Evolutionary conservation across 2,888 invertebrate species (phyloP), one percentile per base, ranked within the genome.

Genomic region (Plagiodera versicolora): DNA sequence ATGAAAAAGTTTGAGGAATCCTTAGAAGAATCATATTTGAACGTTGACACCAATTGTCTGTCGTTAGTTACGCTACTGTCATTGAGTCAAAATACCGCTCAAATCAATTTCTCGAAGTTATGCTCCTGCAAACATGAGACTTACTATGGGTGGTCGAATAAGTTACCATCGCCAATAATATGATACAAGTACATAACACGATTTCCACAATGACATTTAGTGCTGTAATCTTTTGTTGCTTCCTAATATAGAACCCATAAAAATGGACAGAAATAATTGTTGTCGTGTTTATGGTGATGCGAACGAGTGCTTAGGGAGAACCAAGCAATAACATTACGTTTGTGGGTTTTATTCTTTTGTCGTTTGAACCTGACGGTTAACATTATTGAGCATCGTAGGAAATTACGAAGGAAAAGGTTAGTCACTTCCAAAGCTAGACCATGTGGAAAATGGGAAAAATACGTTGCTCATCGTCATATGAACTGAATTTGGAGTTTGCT

Each of bases 131-230:
- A 24, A 5, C 24, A 24, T 20, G 35, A 19, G 17, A 52, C n/a
- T 52, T 19, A 18, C 32, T 18, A 8, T 46, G 54, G 54, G 54
- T 55, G 54, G 54, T 55, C 54, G 19, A 10, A 18, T 28, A 45
- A 28, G 10, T 39, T 39, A 14, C 39, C 16, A 10, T 39, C 51
- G 16, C 11, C 24, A 20, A 20, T 48, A 28, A 48, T 48, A 20
- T 48, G 16, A 48, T 20, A 17, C 11, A 52, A 51, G 16, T 51
- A n/a, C n/a, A n/a, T n/a, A 49, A 49, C n/a, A 19, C 14, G 48
- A 48, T 48, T 48, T 48, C 24, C 48, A 18, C 50, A 28, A 17
- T 18, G 39, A 39, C 24, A 48, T 24, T 24, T 19, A 48, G 11
- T 20, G 19, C 48, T 54, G 20, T 45, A 14, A 54, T 54, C 39